Evolutionary conservation across 2,113 vertebrate species (phyloP).

Genomic region (Eubucco bourcierii): DNA sequence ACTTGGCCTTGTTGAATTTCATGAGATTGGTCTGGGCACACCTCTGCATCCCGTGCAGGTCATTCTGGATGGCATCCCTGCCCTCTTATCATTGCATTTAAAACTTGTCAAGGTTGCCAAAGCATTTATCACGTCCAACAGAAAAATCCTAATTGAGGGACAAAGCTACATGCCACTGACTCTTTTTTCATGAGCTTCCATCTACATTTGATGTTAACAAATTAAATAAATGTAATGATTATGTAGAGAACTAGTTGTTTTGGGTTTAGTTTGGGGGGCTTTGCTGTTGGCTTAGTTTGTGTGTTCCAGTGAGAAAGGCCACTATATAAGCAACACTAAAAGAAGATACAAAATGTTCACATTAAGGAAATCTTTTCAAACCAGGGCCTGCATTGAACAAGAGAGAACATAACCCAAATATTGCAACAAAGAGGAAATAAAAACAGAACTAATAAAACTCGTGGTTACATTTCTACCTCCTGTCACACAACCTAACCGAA

Average conservation of each 20-base stretch:
- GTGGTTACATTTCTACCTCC: neutral
- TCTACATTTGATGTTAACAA: neutral
- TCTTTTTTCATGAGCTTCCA: neutral
- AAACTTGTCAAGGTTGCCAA: neutral
- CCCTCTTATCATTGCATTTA: neutral
- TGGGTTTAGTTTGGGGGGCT: no score
- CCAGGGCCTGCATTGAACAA: neutral
- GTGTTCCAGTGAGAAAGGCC: neutral
- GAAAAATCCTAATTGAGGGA: neutral
- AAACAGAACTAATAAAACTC: neutral
- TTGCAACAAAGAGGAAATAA: accelerated
- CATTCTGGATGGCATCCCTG: no score
- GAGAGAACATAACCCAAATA: neutral
- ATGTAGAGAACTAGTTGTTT: neutral
- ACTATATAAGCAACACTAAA: neutral
- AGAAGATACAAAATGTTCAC: neutral
- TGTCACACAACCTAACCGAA: neutral
- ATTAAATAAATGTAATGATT: neutral
- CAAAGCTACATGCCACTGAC: neutral
- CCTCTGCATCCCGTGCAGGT: no score
- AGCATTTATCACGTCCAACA: neutral
- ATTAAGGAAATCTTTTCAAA: neutral
- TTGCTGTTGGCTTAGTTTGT: no score
- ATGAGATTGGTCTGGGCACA: no score
- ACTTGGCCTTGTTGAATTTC: no score